Percentiles rank a stretch among this genome's conserved stretches.
Evolutionary conservation across 2,113 vertebrate genomes (phyloP).

Genomic region (Rhea americana): DNA sequence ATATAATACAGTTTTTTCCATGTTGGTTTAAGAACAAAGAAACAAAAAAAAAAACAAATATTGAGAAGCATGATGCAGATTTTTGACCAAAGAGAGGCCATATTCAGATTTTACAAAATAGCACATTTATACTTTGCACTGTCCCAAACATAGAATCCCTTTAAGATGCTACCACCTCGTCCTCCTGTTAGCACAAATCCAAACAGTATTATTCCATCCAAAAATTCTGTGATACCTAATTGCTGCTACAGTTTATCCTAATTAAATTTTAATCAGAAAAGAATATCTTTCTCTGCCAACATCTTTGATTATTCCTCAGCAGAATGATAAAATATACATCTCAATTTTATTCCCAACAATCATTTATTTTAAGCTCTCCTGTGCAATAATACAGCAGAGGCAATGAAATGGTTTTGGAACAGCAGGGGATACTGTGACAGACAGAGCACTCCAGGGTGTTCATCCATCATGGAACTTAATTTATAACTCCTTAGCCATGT

Average conservation of each 20-base stretch:
- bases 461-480: slow-evolving; percentile 45
- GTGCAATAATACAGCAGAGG: slow-evolving; percentile 38
- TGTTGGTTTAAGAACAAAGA: slow-evolving; percentile 63
- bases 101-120: slow-evolving; percentile 68
- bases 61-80: slow-evolving; percentile 65
- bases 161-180: slow-evolving; percentile 28
- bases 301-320: slow-evolving; percentile 22
- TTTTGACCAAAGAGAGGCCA: slow-evolving; percentile 59
- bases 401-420: slow-evolving; percentile 53
- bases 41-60: slow-evolving; percentile 64
- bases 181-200: slow-evolving; percentile 18
- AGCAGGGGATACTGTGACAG: slow-evolving; percentile 36
- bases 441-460: not conserved
- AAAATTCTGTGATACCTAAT: slow-evolving; percentile 38
- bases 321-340: slow-evolving; percentile 57
- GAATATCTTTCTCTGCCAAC: slow-evolving; percentile 23
- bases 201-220: slow-evolving; percentile 39
- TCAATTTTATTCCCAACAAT: slow-evolving; percentile 50
- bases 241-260: slow-evolving; percentile 44
- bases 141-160: slow-evolving; percentile 47
- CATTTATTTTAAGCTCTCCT: slow-evolving; percentile 59
- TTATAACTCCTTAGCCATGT: slow-evolving; percentile 16
- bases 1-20: slow-evolving; percentile 79
- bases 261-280: slow-evolving; percentile 62
- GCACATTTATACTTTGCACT: slow-evolving; percentile 52